A percentile compares a stretch with the other conserved stretches of the same genome.
Conservation (phyloP, 35 echinoderm and acorn worm genomes). For the Amphiura filiformis region DNA sequence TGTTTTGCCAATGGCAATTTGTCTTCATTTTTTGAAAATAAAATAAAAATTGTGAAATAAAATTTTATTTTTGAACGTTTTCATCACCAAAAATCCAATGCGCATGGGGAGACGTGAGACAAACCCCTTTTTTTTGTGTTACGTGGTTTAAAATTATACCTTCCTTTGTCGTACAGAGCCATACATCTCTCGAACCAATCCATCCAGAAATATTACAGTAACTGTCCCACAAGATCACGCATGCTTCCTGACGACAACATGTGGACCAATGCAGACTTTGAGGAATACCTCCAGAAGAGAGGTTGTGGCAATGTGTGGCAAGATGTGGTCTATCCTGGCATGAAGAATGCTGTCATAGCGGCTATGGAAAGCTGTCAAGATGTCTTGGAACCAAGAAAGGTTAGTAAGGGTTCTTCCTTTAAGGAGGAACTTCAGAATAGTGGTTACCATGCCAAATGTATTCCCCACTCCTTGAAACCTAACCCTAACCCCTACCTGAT, state of each 20-base stretch:
- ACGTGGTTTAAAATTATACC: too few species aligned
- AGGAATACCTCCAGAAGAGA: conserved; percentile 67
- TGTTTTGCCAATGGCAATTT: too few species aligned
- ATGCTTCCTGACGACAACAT: conserved; percentile 94
- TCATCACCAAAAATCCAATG: too few species aligned
- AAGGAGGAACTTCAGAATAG: too few species aligned
- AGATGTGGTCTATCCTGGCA: conserved; percentile 85
- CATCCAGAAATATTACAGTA: conserved; percentile 90
- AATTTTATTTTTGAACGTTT: too few species aligned
- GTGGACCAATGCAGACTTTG: conserved; percentile 84
- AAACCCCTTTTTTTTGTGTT: too few species aligned
- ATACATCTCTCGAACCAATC: conserved; percentile 96
- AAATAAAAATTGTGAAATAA: too few species aligned
- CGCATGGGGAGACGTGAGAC: too few species aligned
- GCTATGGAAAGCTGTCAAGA: conserved; percentile 82
- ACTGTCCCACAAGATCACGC: conserved; percentile 34
- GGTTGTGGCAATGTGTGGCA: conserved; percentile 80
- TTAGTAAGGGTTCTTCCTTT: neutral
- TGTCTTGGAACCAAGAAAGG: conserved; percentile 74
- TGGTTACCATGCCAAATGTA: too few species aligned
- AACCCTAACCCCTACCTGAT: too few species aligned
- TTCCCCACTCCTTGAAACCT: too few species aligned
- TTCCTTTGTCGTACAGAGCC: conserved; percentile 23
- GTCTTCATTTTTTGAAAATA: too few species aligned
- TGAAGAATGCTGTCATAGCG: conserved; percentile 89